Evolutionary conservation across 2,113 vertebrate genomes (phyloP), one percentile per base, ranked within the genome.

Genomic region (Rhadina sibilatrix): DNA sequence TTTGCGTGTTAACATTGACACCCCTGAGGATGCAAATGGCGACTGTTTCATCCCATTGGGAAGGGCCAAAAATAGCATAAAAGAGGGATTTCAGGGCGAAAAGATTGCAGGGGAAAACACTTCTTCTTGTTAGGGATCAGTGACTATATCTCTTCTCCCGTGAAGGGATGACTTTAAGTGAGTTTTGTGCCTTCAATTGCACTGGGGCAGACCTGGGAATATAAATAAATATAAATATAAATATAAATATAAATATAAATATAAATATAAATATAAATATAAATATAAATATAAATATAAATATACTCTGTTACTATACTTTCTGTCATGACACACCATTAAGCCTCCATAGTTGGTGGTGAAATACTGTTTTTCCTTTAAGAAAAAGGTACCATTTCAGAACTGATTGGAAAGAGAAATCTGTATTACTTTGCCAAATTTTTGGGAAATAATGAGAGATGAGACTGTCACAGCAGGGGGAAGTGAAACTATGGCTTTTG

Each of bases 261-360:
- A 25, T 35, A 5, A 40, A 52, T 20, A 20, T 27, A 40, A 13
- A 56, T n/a, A n/a, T 30, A 35, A 30, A 40, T 42, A 68, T 27
- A 66, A 27, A 68, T 30, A 56, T 18, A 15, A 30, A 24, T 22
- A 33, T 53, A 37, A 35, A 35, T 24, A 35, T 57, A 33, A 21
- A 52, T 52, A 16, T 28, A 30, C 31, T n/a, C 11, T 22, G 12
- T 15, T 53, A 4, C 8, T 19, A 6, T 33, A 1, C 3, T 61
- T 28, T 20, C 5, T 28, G 27, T 22, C 71, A 44, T 0, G 1
- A 33, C 22, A 17, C 23, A 16, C 15, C 28, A 24, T 53, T n/a
- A 57, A n/a, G 0, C 1, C 30, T 40, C 70, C 35, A 2, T 5
- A 20, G 52, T 0, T 49, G 35, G 20, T 18, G 28, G 22, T 21